Percentiles rank a stretch among this genome's conserved stretches.
These are phyloP conservation scores for Polypedilum vanderplanki DNA, from an alignment of 1,140 invertebrate species.

Conservation along the genomic window DNA sequence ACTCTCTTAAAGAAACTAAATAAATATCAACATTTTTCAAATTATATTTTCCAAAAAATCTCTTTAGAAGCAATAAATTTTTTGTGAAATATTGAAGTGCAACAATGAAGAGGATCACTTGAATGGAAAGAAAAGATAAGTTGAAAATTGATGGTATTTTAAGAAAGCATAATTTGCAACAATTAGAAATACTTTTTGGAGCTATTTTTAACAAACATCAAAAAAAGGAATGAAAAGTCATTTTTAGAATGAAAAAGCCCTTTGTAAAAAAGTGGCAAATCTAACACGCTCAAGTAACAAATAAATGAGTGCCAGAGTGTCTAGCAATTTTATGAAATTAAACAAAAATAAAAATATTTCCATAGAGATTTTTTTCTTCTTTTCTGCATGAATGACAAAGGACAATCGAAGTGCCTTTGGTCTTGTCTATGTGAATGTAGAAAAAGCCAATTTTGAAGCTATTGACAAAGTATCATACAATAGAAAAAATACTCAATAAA, in stretches of 20 bases:
- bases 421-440: neutral
- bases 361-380: neutral
- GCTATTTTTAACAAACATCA: neutral
- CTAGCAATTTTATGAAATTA: slow-evolving; percentile 24
- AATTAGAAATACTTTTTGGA: slow-evolving; percentile 13
- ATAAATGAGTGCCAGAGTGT: neutral
- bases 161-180: slow-evolving; percentile 25
- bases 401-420: neutral
- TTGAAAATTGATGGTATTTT: neutral
- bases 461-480: neutral
- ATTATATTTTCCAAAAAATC: neutral
- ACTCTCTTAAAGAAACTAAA: neutral
- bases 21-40: neutral
- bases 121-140: neutral
- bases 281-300: neutral
- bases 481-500: slow-evolving; percentile 23
- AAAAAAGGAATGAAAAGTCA: slow-evolving; percentile 1
- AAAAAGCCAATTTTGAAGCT: slow-evolving; percentile 27
- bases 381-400: slow-evolving; percentile 15
- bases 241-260: neutral
- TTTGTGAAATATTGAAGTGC: neutral
- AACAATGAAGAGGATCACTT: neutral
- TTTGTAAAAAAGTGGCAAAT: neutral
- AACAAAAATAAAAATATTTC: slow-evolving; percentile 27
- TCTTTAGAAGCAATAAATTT: neutral